phyloP scores from a whole-genome alignment of 2,888 invertebrate species.

The Scrobipalpa atriplicella region DNA sequence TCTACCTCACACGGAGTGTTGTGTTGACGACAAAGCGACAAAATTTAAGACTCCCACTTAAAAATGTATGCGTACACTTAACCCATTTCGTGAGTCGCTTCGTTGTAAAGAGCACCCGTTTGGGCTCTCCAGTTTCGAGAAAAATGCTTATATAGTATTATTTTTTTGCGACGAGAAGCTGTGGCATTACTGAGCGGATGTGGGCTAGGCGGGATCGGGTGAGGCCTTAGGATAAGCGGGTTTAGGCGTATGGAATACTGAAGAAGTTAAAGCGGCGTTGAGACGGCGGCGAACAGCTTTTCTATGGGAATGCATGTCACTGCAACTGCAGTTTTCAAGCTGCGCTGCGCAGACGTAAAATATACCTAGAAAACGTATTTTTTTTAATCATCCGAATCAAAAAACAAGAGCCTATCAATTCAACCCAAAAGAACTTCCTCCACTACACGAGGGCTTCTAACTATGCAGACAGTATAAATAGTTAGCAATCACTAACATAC shows the following conservation, averaged over 20 bases:
- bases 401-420: too few relatives aligned
- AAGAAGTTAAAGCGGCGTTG: too few relatives aligned
- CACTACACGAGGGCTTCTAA: too few relatives aligned
- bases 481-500: conserved; percentile 10
- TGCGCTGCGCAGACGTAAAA: too few relatives aligned
- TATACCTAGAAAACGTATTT: too few relatives aligned
- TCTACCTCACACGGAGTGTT: neutral
- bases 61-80: conserved; percentile 49
- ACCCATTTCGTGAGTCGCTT: conserved; percentile 51
- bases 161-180: conserved; percentile 56
- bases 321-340: too few relatives aligned
- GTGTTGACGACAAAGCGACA: conserved; percentile 29
- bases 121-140: conserved; percentile 54
- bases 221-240: conserved; percentile 49
- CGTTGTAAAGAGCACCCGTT: conserved; percentile 58
- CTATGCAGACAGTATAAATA: neutral
- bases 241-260: too few relatives aligned
- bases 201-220: conserved; percentile 33
- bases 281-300: too few relatives aligned
- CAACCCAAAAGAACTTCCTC: too few relatives aligned
- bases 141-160: conserved; percentile 80
- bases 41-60: conserved; percentile 25
- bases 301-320: too few relatives aligned
- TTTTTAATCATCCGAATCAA: too few relatives aligned
- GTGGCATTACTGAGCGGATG: conserved; percentile 55